Evolutionary conservation across 2,113 vertebrate species (phyloP), one percentile per base, ranked within the genome.

Genomic region (Cynoglossus semilaevis): DNA sequence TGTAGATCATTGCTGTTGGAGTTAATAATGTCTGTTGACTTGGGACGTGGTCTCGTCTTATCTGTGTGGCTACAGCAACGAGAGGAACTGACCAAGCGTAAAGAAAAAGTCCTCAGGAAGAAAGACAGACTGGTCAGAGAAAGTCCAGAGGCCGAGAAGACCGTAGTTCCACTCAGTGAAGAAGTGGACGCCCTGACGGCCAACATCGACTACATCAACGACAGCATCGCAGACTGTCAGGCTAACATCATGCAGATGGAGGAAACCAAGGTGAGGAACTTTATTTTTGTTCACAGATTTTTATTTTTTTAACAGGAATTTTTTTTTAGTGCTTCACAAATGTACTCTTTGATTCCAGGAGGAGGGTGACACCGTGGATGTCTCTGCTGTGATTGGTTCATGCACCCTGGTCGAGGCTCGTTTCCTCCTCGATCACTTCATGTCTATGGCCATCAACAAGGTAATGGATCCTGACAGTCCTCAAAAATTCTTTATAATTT

Each of bases 211-310:
- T 99, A 99, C 77, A 95, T 99, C 81, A 99, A 96, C 0, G 96
- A 99, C 83, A 94, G 93, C 88, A 98, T 99, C 49, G 92, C 93
- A 0, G 96, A 99, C 85, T 98, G 96, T 77, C 96, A 99, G 84
- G 96, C 96, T 80, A 98, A 95, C 83, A 98, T 99, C 67, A 93
- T 99, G 93, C 96, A 99, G 89, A 94, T 99, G 58, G 96, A 98
- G 77, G 96, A 99, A 71, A 91, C 95, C 56, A 99, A 99, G 93
- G 96, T 96, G 46, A 49, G 36, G 17, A 3, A 7, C 19, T 10
- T 19, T 34, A 14, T 16, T 1, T 29, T 29, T n/a, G n/a, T n/a
- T n/a, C n/a, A n/a, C n/a, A n/a, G n/a, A n/a, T 29, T 29, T 29
- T 29, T 29, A 6, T 6, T 29, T 29, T 29, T 29, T 29, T 29